These are phyloP conservation scores for Rhinolophus sinicus DNA, from an alignment of 2,113 vertebrate genomes.

Conservation along the genomic window DNA sequence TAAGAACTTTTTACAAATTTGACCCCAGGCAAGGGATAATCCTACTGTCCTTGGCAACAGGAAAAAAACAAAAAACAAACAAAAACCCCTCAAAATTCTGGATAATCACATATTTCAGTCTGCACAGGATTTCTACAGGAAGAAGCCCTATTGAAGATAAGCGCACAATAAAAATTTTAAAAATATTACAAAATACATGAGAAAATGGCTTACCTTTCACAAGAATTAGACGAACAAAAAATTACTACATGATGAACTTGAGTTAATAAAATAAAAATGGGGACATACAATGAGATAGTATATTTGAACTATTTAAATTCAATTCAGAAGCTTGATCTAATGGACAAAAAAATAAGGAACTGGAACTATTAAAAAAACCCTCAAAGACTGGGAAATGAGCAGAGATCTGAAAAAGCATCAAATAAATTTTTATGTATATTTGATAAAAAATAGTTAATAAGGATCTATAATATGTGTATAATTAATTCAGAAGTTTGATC, in stretches of 20 bases:
- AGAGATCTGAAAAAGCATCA: neutral
- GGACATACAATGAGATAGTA: neutral
- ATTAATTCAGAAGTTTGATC: neutral
- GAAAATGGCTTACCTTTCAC: neutral
- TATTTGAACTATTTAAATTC: slow-evolving; percentile 11
- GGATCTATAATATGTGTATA: neutral
- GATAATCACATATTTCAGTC: neutral
- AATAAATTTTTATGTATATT: neutral
- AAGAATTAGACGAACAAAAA: neutral
- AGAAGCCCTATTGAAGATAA: neutral
- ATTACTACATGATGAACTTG: neutral
- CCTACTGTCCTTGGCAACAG: neutral
- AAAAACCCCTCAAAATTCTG: neutral
- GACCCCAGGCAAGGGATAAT: neutral
- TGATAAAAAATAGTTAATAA: neutral
- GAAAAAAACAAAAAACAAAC: neutral
- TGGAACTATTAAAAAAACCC: neutral
- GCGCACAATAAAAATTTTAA: neutral
- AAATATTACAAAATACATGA: neutral
- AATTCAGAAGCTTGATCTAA: neutral
- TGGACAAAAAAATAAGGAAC: neutral
- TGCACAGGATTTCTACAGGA: neutral
- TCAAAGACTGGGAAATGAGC: neutral
- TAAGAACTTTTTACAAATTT: neutral
- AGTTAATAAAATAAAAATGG: neutral